Percentiles rank a stretch among this genome's conserved stretches.
phyloP scores from a whole-genome alignment of 2,888 invertebrate genomes.

The Molanna angustata region DNA sequence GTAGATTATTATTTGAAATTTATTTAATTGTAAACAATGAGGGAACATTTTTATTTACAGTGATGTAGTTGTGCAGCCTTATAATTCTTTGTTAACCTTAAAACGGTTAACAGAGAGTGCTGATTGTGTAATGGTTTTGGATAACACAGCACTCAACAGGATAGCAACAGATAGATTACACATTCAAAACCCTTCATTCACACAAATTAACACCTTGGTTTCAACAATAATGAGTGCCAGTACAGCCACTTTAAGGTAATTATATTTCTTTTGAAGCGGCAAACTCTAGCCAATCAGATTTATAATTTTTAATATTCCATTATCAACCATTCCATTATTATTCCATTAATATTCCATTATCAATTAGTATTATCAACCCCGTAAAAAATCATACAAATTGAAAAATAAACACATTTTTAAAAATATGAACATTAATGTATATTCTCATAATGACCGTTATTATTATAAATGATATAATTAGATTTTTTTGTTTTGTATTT shows the following conservation, averaged over 20 bases:
- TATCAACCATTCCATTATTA: neutral
- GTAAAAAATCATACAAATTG: too few species aligned
- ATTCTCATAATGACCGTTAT: too few species aligned
- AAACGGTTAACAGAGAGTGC: constrained; percentile 93
- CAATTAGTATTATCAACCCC: too few species aligned
- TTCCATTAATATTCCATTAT: neutral
- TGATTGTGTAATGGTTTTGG: constrained; percentile 95
- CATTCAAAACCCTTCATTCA: constrained; percentile 93
- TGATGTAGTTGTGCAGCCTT: constrained; percentile 95
- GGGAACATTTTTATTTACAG: too few species aligned
- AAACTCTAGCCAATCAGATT: too few species aligned
- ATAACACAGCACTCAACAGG: constrained; percentile 95
- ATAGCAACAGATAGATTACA: constrained; percentile 91
- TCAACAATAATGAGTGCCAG: constrained; percentile 99
- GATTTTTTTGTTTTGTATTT: too few species aligned
- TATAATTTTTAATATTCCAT: neutral
- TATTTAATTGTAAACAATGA: too few species aligned
- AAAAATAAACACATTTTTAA: too few species aligned
- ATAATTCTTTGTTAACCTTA: constrained; percentile 92
- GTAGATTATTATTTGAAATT: too few species aligned
- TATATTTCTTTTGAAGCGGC: neutral
- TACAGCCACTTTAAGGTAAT: constrained; percentile 82
- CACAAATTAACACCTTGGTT: constrained; percentile 95
- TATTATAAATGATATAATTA: too few species aligned
- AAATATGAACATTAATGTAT: too few species aligned